Conservation (phyloP, 2,888 invertebrate species). For the Quadroppia sp. region DNA sequence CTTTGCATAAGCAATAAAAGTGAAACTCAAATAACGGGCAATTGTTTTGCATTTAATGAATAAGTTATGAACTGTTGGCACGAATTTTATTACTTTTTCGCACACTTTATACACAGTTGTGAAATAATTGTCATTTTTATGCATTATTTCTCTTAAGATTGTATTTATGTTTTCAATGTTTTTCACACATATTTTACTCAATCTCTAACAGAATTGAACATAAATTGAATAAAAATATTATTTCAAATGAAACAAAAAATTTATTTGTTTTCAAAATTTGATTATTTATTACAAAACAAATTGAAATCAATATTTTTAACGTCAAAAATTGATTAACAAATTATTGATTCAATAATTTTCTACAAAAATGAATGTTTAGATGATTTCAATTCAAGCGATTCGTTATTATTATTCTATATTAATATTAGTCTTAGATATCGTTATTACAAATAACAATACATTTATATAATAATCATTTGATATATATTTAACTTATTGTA, state of each 20-base stretch:
- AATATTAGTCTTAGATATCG: not conserved
- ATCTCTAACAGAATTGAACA: too few relatives aligned
- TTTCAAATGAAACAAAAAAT: too few relatives aligned
- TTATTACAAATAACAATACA: not conserved
- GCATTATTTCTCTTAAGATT: not conserved
- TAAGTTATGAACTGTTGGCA: not conserved
- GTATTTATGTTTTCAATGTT: too few relatives aligned
- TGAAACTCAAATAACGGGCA: not conserved
- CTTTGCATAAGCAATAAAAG: too few relatives aligned
- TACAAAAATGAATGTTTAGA: not conserved
- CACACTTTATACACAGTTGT: not conserved
- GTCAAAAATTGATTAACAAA: too few relatives aligned
- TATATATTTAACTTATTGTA: not conserved
- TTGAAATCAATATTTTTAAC: too few relatives aligned
- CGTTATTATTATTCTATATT: too few relatives aligned
- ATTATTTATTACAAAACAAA: too few relatives aligned
- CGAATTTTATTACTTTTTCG: not conserved
- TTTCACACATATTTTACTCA: too few relatives aligned
- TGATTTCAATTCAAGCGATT: not conserved
- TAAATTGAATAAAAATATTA: too few relatives aligned
- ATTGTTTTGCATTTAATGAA: not conserved
- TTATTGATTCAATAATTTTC: too few relatives aligned
- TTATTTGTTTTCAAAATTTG: too few relatives aligned
- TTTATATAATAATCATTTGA: not conserved
- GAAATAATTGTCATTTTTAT: not conserved